Percentiles rank a stretch among this genome's conserved stretches.
phyloP scores from a whole-genome alignment of 1,140 invertebrate species.

The Heterodera schachtii region DNA sequence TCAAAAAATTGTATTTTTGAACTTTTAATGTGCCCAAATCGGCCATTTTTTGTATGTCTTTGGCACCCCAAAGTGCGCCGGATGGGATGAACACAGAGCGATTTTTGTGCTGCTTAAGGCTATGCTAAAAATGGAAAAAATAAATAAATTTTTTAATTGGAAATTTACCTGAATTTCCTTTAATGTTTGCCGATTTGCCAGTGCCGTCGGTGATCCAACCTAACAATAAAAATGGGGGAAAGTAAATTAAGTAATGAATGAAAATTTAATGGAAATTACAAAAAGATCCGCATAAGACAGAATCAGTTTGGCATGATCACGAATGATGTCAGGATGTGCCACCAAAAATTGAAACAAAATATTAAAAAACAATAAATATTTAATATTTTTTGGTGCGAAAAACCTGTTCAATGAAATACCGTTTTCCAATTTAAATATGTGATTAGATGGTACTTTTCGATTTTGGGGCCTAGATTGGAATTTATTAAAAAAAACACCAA shows the following conservation, averaged over 20 bases:
- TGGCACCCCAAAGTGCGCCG: constrained; percentile 73
- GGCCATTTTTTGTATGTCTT: constrained; percentile 73
- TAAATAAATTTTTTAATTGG: constrained; percentile 3
- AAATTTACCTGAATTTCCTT: constrained; percentile 39
- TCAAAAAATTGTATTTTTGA: neutral
- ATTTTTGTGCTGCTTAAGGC: constrained; percentile 46
- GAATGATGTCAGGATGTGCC: constrained; percentile 71
- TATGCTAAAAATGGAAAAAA: constrained; percentile 27
- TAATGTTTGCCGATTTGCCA: constrained; percentile 68
- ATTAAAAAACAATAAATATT: constrained; percentile 55
- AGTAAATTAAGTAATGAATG: constrained; percentile 6
- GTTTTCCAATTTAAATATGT: too few species aligned
- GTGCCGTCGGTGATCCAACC: constrained; percentile 72
- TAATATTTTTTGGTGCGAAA: too few species aligned
- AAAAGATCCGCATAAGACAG: constrained; percentile 68
- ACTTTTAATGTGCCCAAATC: constrained; percentile 70
- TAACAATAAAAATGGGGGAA: constrained; percentile 44
- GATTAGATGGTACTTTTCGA: too few species aligned
- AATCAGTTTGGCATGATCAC: constrained; percentile 68
- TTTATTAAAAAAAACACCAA: too few species aligned
- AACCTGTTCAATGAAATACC: too few species aligned
- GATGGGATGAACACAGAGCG: constrained; percentile 70
- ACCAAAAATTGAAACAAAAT: constrained; percentile 33
- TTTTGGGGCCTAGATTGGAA: too few species aligned
- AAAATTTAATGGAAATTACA: constrained; percentile 59